A percentile compares a stretch with the other conserved stretches of the same genome.
These are phyloP conservation scores for Cardinalis cardinalis DNA, from an alignment of 2,113 vertebrate genomes.

Conservation along the genomic window DNA sequence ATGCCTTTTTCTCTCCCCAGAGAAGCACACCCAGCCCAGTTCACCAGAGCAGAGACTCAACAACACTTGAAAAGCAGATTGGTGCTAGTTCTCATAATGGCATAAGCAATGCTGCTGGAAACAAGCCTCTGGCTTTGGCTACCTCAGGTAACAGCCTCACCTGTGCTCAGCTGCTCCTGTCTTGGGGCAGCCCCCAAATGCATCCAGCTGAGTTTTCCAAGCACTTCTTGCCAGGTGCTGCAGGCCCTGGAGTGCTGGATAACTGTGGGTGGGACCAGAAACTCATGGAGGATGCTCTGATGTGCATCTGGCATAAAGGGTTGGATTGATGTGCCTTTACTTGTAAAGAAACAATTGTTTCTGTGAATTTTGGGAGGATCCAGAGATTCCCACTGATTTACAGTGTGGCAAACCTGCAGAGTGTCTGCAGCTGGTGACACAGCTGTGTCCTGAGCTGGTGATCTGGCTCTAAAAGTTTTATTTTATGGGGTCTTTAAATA, in stretches of 20 bases:
- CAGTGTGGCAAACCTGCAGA: neutral
- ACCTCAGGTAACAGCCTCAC: slow-evolving; percentile 68
- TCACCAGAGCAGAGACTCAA: slow-evolving; percentile 78
- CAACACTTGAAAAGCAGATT: slow-evolving; percentile 78
- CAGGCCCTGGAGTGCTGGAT: neutral
- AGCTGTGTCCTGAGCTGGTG: neutral
- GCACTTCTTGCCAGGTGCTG: neutral
- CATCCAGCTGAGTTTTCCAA: fast-evolving
- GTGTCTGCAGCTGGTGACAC: neutral
- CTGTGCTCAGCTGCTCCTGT: neutral
- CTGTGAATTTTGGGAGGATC: neutral
- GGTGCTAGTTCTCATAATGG: slow-evolving; percentile 77
- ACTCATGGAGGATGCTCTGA: neutral
- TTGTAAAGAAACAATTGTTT: neutral
- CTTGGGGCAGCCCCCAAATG: neutral
- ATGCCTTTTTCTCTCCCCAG: slow-evolving; percentile 64
- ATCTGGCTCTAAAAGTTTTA: neutral
- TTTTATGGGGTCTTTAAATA: neutral
- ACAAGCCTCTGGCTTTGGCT: slow-evolving; percentile 72
- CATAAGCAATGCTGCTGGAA: slow-evolving; percentile 70
- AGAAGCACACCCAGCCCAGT: slow-evolving; percentile 95
- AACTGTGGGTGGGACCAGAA: neutral
- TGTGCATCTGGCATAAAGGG: neutral
- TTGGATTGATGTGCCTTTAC: neutral
- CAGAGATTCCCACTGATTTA: neutral